Evolutionary conservation across 2,888 invertebrate species (phyloP), one percentile per base, ranked within the genome.

Genomic region (Adelognathus sp.): DNA sequence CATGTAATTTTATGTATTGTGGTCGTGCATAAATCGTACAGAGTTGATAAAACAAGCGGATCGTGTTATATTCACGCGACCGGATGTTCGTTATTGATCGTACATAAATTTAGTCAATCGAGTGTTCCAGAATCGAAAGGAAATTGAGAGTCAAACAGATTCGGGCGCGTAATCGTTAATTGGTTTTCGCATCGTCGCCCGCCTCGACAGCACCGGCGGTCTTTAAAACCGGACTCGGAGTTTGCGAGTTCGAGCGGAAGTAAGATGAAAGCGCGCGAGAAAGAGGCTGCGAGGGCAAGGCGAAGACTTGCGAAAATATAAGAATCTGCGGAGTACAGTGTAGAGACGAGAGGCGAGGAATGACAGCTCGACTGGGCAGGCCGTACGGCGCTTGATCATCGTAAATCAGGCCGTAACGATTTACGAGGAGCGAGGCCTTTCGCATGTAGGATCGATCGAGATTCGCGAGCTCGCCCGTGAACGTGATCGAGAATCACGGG

Each of bases 351-450:
- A 18, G 31, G 21, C 31, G 46, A 46, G 24, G 27, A 21, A 60
- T 7, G 39, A 29, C 54, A 50, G n/a, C 33, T 31, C 11, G n/a
- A 21, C 50, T 50, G 64, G 29, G 41, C 61, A 50, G 33, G 21
- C 18, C 44, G 27, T 27, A 18, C 44, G 44, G 9, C 16, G 54
- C 31, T 56, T 18, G 54, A 39, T 33, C 58, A 72, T 44, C 66
- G 77, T 77, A 77, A 77, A 72, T 77, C 72, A 72, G 44, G 21
- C 64, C 58, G 18, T 60, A 21, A 56, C 52, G 52, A 77, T 77
- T 77, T 77, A 77, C 71, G 67, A 60, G 60, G 71, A 76, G 33
- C 72, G 67, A 77, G 72, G 77, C 66, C 77, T 41, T 52, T 50
- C 33, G 54, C 18, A 29, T 24, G 67, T 29, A 9, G 33, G 21